These are phyloP conservation scores for Guaruba guarouba DNA, from an alignment of 2,113 vertebrate species.

Conservation along the genomic window DNA sequence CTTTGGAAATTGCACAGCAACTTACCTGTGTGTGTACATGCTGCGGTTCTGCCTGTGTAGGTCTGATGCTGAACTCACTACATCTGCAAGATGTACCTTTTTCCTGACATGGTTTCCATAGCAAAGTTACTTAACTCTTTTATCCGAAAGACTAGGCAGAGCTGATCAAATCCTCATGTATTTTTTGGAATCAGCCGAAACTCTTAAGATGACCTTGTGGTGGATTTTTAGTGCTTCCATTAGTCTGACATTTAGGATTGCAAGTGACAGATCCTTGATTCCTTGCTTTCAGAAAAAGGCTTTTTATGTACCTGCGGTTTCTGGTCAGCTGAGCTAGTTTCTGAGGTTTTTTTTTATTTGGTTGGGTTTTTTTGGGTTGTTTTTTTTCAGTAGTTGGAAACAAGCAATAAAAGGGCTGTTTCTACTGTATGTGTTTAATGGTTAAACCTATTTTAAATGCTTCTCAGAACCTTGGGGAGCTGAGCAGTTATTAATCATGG, in stretches of 20 bases:
- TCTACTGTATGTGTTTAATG: not conserved
- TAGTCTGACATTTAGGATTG: not conserved
- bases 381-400: not conserved
- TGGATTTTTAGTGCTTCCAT: not conserved
- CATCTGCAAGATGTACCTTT: not conserved
- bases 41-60: not conserved
- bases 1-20: not conserved
- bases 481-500: not conserved
- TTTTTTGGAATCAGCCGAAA: not conserved
- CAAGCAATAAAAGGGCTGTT: not conserved
- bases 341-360: not conserved
- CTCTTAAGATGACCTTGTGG: not conserved
- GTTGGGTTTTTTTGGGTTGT: accelerated
- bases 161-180: not conserved
- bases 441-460: not conserved
- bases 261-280: not conserved
- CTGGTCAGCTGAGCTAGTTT: not conserved
- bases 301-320: not conserved
- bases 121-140: not conserved
- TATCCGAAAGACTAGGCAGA: not conserved
- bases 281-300: not conserved
- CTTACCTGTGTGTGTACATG: accelerated
- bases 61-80: not conserved
- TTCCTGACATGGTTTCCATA: not conserved
- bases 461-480: not conserved